These are phyloP conservation scores for Spondyliosoma cantharus DNA, from an alignment of 2,797 vertebrate genomes.

Conservation along the genomic window DNA sequence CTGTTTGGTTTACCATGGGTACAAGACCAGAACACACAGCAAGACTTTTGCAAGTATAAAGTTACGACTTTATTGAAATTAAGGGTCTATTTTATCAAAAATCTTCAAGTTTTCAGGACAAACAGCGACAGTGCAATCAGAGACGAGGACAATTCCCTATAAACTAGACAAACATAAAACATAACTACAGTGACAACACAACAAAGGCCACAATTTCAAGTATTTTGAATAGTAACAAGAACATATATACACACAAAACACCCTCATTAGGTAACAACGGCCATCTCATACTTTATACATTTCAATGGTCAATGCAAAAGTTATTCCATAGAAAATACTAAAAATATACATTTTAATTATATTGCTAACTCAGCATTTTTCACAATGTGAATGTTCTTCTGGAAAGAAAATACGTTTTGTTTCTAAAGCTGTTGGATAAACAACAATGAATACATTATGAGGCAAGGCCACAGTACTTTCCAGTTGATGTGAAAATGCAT, in stretches of 20 bases:
- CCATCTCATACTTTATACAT: slow-evolving; percentile 29
- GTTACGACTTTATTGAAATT: slow-evolving; percentile 71
- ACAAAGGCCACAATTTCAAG: slow-evolving; percentile 61
- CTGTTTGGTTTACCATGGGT: neutral
- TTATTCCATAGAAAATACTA: slow-evolving; percentile 21
- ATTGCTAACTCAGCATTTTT: neutral
- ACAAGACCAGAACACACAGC: neutral
- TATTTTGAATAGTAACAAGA: slow-evolving; percentile 38
- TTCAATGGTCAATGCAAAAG: slow-evolving; percentile 16
- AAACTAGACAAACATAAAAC: slow-evolving; percentile 17
- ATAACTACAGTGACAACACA: slow-evolving; percentile 6
- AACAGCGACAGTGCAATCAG: slow-evolving; percentile 73
- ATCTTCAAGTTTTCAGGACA: slow-evolving; percentile 81
- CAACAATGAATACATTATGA: neutral
- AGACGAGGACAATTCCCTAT: slow-evolving; percentile 18
- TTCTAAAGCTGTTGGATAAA: neutral
- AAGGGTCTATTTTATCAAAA: slow-evolving; percentile 60
- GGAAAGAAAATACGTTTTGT: neutral
- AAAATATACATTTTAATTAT: slow-evolving; percentile 41
- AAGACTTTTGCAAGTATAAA: slow-evolving; percentile 19
- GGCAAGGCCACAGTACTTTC: neutral
- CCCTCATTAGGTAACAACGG: slow-evolving; percentile 30
- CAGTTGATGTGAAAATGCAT: slow-evolving; percentile 15
- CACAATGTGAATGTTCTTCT: neutral
- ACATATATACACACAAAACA: slow-evolving; percentile 11